A percentile compares a stretch with the other conserved stretches of the same genome.
These are phyloP conservation scores for Cathartes aura DNA, from an alignment of 2,113 vertebrate species.

Conservation along the genomic window DNA sequence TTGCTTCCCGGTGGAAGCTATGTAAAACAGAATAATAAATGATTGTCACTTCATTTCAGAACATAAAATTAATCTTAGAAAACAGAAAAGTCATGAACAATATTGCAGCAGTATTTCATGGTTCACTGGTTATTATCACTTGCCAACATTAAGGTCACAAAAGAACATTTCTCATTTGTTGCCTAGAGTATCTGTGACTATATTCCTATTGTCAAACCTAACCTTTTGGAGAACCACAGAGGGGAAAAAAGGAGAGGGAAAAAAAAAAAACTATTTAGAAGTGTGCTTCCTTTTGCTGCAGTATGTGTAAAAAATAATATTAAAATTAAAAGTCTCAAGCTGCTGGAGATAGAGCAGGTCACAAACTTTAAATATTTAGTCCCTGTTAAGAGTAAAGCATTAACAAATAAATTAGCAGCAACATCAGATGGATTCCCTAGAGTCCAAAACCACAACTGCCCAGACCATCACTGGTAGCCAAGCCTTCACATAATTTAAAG, in stretches of 20 bases:
- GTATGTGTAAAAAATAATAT: slow-evolving; percentile 10
- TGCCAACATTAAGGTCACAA: slow-evolving; percentile 70
- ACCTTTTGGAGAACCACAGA: slow-evolving; percentile 59
- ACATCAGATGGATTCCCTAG: background rate
- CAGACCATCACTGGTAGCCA: background rate
- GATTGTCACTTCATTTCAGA: slow-evolving; percentile 75
- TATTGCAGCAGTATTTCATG: slow-evolving; percentile 60
- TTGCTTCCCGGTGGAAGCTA: slow-evolving; percentile 64
- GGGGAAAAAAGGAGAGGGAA: background rate
- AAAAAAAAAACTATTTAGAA: background rate
- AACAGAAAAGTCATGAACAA: slow-evolving; percentile 71
- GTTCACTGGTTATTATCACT: slow-evolving; percentile 69
- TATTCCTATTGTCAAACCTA: slow-evolving; percentile 55
- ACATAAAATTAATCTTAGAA: slow-evolving; percentile 74
- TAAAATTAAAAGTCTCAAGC: slow-evolving; percentile 26
- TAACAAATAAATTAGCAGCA: slow-evolving; percentile 1
- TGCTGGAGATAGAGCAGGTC: background rate
- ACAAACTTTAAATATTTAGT: slow-evolving; percentile 23
- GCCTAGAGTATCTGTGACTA: slow-evolving; percentile 52
- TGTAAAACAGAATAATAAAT: slow-evolving; percentile 79
- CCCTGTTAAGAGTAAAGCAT: background rate
- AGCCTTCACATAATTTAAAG: background rate
- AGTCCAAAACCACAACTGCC: background rate
- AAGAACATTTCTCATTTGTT: slow-evolving; percentile 62
- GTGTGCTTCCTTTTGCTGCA: background rate